Conservation (phyloP, 2,797 vertebrate species). For the Chromis chromis region DNA sequence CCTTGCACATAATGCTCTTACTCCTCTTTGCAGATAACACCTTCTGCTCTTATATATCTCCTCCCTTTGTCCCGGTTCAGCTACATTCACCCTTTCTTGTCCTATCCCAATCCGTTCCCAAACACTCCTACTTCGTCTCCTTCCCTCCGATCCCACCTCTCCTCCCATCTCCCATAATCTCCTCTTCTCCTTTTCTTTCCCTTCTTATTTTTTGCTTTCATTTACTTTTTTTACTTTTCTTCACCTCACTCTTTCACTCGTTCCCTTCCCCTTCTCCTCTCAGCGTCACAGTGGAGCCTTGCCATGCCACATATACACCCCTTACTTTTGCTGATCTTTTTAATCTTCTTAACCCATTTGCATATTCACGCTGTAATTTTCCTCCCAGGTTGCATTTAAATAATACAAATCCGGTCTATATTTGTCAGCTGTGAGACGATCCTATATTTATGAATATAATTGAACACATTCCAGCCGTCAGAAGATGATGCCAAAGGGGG, state of each 20-base stretch:
- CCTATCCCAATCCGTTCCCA: conserved; percentile 14
- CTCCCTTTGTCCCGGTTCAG: conserved; percentile 30
- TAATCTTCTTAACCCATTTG: conserved; percentile 85
- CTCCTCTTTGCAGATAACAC: conserved; percentile 50
- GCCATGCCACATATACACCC: conserved; percentile 57
- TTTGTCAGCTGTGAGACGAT: conserved; percentile 83
- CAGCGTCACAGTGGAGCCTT: conserved; percentile 43
- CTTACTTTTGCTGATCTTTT: conserved; percentile 77
- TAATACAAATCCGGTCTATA: conserved; percentile 87
- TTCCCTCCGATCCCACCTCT: conserved; percentile 42
- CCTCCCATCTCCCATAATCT: conserved; percentile 39
- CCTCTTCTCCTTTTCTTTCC: conserved; percentile 17
- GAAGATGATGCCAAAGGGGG: conserved; percentile 82
- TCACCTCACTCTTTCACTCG: conserved; percentile 8
- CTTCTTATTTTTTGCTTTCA: conserved; percentile 23
- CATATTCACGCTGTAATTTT: conserved; percentile 83
- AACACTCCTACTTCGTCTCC: conserved; percentile 42
- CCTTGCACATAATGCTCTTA: conserved; percentile 47
- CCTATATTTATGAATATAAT: conserved; percentile 85
- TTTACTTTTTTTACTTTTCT: conserved; percentile 25
- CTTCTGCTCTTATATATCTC: conserved; percentile 50
- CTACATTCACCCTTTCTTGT: conserved; percentile 24
- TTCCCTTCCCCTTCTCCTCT: conserved; percentile 17
- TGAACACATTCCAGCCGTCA: conserved; percentile 84
- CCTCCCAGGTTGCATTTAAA: conserved; percentile 85